A percentile compares a stretch with the other conserved stretches of the same genome.
These are phyloP conservation scores for Heliconius aoede DNA, from an alignment of 2,888 invertebrate genomes.

Conservation along the genomic window DNA sequence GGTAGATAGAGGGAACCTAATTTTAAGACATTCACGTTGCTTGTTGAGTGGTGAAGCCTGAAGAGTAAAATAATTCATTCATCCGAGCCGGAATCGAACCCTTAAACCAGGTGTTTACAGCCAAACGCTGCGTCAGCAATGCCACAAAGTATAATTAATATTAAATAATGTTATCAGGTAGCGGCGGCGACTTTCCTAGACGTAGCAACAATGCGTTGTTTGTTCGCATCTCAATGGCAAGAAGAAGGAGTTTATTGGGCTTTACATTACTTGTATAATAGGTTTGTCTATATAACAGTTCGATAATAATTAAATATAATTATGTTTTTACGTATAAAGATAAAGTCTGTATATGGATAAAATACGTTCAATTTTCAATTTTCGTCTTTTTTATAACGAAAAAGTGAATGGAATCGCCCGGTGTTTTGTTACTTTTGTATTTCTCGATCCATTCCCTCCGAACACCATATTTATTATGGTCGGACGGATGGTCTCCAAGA, in stretches of 20 bases:
- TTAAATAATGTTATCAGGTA: constrained; percentile 71
- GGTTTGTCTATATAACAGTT: constrained; percentile 77
- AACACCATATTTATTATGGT: too few relatives aligned
- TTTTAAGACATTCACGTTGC: not conserved
- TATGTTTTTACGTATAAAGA: too few relatives aligned
- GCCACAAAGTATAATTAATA: not conserved
- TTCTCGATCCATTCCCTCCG: too few relatives aligned
- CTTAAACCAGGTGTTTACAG: not conserved
- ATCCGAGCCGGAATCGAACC: not conserved
- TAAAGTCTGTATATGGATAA: too few relatives aligned
- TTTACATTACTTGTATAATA: constrained; percentile 93
- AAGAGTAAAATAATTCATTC: not conserved
- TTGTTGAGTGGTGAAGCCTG: not conserved
- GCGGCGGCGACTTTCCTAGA: constrained; percentile 97
- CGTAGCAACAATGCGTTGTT: constrained; percentile 96
- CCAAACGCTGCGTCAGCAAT: not conserved
- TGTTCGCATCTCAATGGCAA: constrained; percentile 98
- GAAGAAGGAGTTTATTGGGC: constrained; percentile 99
- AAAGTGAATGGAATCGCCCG: too few relatives aligned
- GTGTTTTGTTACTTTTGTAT: too few relatives aligned
- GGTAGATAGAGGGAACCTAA: too few relatives aligned
- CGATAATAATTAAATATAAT: too few relatives aligned
- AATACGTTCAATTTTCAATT: too few relatives aligned
- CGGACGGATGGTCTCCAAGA: too few relatives aligned
- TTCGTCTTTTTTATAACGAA: too few relatives aligned